Conservation (phyloP, 2,113 vertebrate species). For the Grammomys dolichurus region DNA sequence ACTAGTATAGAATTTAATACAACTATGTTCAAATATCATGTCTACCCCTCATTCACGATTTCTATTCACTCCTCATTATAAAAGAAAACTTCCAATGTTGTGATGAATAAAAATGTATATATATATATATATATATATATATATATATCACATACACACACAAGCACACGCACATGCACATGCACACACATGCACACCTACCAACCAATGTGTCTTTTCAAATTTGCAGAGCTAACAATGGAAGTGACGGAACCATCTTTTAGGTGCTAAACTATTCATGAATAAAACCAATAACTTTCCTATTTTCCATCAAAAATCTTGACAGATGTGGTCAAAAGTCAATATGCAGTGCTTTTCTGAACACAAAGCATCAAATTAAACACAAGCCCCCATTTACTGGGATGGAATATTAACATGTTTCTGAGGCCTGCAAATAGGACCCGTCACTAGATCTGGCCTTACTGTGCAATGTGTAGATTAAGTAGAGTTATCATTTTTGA, state of each 20-base stretch:
- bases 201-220: neutral
- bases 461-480: neutral
- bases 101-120: neutral
- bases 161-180: neutral
- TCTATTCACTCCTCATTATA: too few species aligned
- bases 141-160: neutral
- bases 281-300: constrained; percentile 69
- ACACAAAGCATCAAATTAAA: constrained; percentile 57
- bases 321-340: constrained; percentile 69
- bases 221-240: constrained; percentile 1
- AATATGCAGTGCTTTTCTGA: constrained; percentile 50
- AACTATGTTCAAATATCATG: neutral
- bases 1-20: neutral
- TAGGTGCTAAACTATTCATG: constrained; percentile 67
- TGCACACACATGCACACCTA: neutral
- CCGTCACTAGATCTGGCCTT: neutral
- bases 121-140: neutral
- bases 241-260: neutral
- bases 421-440: neutral
- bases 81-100: neutral
- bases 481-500: neutral
- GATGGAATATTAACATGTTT: constrained; percentile 52
- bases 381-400: neutral
- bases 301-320: constrained; percentile 61
- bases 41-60: neutral